These are phyloP conservation scores for Progne subis DNA, from an alignment of 2,113 vertebrate species.

Conservation along the genomic window DNA sequence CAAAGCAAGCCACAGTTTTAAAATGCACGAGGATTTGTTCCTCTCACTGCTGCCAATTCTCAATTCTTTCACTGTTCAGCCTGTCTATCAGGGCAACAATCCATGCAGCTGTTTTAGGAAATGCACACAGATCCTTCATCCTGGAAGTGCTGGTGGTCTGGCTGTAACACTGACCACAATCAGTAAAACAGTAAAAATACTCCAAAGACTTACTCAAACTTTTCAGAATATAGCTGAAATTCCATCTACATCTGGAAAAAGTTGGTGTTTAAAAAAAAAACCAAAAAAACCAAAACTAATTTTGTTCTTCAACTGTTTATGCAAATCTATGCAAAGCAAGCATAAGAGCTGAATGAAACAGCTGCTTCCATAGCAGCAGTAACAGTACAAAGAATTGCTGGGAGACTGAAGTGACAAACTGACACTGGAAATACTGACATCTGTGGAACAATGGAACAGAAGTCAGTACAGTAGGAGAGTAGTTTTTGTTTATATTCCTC, in stretches of 20 bases:
- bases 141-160: not conserved
- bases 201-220: not conserved
- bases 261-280: not conserved
- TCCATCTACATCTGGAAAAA: not conserved
- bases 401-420: conserved; percentile 19
- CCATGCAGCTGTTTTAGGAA: not conserved
- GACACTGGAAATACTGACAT: not conserved
- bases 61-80: not conserved
- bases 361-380: not conserved
- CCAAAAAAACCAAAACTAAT: not conserved
- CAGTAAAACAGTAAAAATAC: not conserved
- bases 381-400: conserved; percentile 11
- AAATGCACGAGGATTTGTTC: not conserved
- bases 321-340: conserved; percentile 43
- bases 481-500: not conserved
- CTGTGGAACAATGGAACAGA: not conserved
- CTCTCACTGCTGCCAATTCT: not conserved
- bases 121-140: not conserved
- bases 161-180: not conserved
- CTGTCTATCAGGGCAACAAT: not conserved
- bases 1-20: not conserved
- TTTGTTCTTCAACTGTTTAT: conserved; percentile 31
- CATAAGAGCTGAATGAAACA: not conserved
- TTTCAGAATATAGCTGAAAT: not conserved
- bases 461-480: not conserved